A percentile compares a stretch with the other conserved stretches of the same genome.
Evolutionary conservation across 2,797 vertebrate genomes (phyloP).

Genomic region (Chloroceryle inda): DNA sequence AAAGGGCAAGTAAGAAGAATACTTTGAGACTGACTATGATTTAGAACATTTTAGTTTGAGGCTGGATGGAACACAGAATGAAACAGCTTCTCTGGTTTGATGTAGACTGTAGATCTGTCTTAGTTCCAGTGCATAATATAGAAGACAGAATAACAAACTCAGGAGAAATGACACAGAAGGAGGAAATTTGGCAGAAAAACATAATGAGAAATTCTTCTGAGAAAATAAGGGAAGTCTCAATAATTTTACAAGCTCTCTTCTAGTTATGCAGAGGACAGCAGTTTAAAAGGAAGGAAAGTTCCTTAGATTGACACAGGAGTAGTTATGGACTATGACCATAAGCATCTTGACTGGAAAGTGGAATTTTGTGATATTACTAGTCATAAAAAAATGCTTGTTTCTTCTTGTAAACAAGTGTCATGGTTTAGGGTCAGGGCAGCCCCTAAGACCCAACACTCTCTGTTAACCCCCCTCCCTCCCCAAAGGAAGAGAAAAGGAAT

Average conservation of each 20-base stretch:
- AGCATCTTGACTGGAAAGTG: neutral
- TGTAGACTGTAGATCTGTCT: neutral
- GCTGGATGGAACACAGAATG: neutral
- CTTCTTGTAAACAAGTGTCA: neutral
- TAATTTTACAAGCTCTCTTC: neutral
- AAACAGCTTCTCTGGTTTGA: neutral
- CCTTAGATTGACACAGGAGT: neutral
- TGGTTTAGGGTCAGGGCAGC: no score
- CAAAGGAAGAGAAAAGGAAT: no score
- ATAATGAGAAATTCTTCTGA: neutral
- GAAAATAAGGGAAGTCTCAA: neutral
- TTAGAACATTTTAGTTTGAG: neutral
- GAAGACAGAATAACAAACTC: neutral
- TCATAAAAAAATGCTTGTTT: neutral
- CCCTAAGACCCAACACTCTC: no score
- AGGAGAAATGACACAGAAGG: neutral
- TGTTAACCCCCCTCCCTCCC: no score
- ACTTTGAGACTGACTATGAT: neutral
- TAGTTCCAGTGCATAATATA: neutral
- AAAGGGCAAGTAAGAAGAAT: neutral
- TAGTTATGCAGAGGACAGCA: neutral
- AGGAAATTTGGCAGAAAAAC: neutral
- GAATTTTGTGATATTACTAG: neutral
- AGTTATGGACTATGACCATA: neutral
- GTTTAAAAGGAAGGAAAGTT: neutral